Evolutionary conservation across 2,797 vertebrate species (phyloP), one percentile per base, ranked within the genome.

Genomic region (Geotrypetes seraphini): DNA sequence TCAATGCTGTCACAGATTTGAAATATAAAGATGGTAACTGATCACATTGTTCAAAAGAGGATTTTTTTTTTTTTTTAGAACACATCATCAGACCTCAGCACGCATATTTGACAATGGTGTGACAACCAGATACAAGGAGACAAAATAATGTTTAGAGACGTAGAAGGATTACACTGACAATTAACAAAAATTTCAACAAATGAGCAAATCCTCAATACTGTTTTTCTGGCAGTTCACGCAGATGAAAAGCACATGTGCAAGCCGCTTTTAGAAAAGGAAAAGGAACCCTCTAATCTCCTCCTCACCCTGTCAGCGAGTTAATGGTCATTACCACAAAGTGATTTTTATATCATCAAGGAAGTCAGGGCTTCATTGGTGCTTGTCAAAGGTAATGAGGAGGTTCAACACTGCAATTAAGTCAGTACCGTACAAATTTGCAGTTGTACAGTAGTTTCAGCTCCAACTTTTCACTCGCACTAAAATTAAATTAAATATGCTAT

Each of bases 231-330:
- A 43, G 46, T 30, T 12, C 33, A 29, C 55, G 32, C 45, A 41
- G 37, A 18, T 47, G 43, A 50, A 51, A 12, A 47, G 31, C 36
- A 64, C 0, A 4, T 45, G 29, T 37, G 44, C 14, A 19, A 50
- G 30, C 9, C 25, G 45, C 10, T 37, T 45, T 53, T 63, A 27
- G 25, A 34, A 48, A 27, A 25, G 39, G 39, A 70, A 69, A 65
- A 26, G 31, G 40, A 60, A 68, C 60, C 57, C 62, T 70, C 39
- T 61, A 70, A 73, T 73, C 64, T 66, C 42, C 44, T 57, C 58
- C 62, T 73, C 62, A 66, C 57, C 50, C 56, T 66, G 62, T 65
- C 66, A 68, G 30, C 30, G 41, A 62, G 53, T 66, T 68, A 68
- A 70, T 62, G 56, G 66, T 52, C 60, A 62, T 64, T 66, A 54